These are phyloP conservation scores for Helicoverpa assulta DNA, from an alignment of 2,888 invertebrate species.

Conservation along the genomic window DNA sequence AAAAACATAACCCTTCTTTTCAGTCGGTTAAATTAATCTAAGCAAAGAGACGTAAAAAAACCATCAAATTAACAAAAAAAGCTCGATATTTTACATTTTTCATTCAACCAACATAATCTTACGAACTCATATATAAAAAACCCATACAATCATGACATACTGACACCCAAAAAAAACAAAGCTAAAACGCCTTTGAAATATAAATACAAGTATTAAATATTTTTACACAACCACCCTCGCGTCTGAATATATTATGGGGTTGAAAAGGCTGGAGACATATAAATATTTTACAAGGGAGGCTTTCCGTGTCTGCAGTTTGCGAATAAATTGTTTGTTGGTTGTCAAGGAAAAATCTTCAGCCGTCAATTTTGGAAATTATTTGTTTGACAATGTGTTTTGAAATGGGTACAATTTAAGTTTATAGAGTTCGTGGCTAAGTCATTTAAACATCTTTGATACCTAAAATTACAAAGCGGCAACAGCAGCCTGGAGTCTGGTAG, in stretches of 20 bases:
- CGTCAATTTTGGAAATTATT: constrained; percentile 37
- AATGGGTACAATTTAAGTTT: no score
- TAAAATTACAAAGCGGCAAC: no score
- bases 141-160: neutral
- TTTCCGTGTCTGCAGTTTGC: constrained; percentile 62
- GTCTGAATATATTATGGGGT: constrained; percentile 76
- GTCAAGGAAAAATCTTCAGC: constrained; percentile 36
- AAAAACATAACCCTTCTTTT: no score
- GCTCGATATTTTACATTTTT: neutral
- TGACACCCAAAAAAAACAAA: constrained; percentile 11
- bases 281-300: constrained; percentile 75
- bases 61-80: neutral
- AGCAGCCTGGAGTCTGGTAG: no score
- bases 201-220: constrained; percentile 59
- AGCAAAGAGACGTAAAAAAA: no score
- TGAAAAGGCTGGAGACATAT: constrained; percentile 73
- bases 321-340: constrained; percentile 57
- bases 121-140: neutral
- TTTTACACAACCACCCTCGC: constrained; percentile 74
- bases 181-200: constrained; percentile 35
- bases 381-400: constrained; percentile 5
- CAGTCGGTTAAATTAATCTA: no score
- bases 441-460: no score
- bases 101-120: neutral
- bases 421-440: no score